Percentiles rank a stretch among this genome's conserved stretches.
Evolutionary conservation across 1,140 invertebrate genomes (phyloP).

Genomic region (Anadara kagoshimensis): DNA sequence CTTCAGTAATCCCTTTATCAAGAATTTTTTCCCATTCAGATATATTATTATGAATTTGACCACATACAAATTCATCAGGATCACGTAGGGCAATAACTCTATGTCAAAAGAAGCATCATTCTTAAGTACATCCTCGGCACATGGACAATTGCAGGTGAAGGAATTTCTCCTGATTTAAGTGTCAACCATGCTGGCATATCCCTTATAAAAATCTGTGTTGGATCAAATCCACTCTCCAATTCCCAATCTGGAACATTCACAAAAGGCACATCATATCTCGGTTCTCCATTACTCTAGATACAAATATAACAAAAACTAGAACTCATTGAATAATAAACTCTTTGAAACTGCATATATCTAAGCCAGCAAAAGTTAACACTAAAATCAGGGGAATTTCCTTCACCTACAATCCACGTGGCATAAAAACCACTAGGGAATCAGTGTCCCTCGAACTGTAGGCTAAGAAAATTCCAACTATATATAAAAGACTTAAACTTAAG

Average conservation of each 20-base stretch:
- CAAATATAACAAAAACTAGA: neutral
- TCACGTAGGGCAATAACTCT: neutral
- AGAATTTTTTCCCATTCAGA: constrained; percentile 1
- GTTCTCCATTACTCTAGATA: neutral
- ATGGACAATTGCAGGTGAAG: neutral
- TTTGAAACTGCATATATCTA: neutral
- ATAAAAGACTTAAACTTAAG: too few relatives aligned
- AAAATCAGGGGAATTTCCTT: too few relatives aligned
- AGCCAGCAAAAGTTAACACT: constrained; percentile 9
- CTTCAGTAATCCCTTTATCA: neutral
- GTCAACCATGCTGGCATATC: constrained; percentile 32
- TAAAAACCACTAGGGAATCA: constrained; percentile 14
- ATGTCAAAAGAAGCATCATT: neutral
- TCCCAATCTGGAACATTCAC: constrained; percentile 26
- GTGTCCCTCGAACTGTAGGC: too few relatives aligned
- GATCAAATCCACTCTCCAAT: constrained; percentile 14
- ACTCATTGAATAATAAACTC: neutral
- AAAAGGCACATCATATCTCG: neutral
- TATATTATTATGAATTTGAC: constrained; percentile 12
- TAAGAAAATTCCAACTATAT: constrained; percentile 18
- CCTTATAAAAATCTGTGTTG: constrained; percentile 1
- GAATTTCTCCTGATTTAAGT: constrained; percentile 12
- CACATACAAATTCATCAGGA: constrained; percentile 12
- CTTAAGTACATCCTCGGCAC: neutral
- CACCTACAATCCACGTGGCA: constrained; percentile 20